These are phyloP conservation scores for Drosophila tanythrix DNA, from an alignment of 2,888 invertebrate genomes.

Conservation along the genomic window DNA sequence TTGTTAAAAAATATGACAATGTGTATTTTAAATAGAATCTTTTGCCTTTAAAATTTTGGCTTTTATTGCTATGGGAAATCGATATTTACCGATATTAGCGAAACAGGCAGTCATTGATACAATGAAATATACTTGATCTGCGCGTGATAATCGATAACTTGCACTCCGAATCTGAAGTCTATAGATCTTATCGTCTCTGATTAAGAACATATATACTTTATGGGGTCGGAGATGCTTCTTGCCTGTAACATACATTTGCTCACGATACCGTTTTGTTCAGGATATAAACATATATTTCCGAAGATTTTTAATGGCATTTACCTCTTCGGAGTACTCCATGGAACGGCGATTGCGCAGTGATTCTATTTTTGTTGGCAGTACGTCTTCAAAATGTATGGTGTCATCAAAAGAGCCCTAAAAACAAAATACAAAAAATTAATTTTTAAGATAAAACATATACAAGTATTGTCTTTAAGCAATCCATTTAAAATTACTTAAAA, in stretches of 20 bases:
- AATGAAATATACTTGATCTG: neutral
- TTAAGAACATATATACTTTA: neutral
- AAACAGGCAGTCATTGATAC: neutral
- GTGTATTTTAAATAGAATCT: neutral
- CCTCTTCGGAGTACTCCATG: conserved; percentile 81
- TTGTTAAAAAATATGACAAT: neutral
- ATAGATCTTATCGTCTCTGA: neutral
- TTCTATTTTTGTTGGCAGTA: conserved; percentile 84
- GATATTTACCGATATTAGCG: neutral
- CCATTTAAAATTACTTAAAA: neutral
- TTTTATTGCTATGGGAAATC: neutral
- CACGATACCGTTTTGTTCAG: neutral
- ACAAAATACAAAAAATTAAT: neutral
- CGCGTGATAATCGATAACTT: neutral
- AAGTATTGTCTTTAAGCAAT: neutral
- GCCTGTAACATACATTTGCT: neutral
- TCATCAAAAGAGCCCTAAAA: conserved; percentile 89
- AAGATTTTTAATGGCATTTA: conserved; percentile 23
- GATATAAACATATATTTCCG: neutral
- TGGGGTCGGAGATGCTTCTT: neutral
- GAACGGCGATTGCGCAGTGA: conserved; percentile 75
- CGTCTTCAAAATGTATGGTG: conserved; percentile 87
- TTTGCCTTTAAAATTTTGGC: neutral
- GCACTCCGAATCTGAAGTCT: neutral
- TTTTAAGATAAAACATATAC: neutral